Percentiles rank a stretch among this genome's conserved stretches.
These are phyloP conservation scores for Drosophila neonasuta DNA, from an alignment of 2,888 invertebrate genomes.

Conservation along the genomic window DNA sequence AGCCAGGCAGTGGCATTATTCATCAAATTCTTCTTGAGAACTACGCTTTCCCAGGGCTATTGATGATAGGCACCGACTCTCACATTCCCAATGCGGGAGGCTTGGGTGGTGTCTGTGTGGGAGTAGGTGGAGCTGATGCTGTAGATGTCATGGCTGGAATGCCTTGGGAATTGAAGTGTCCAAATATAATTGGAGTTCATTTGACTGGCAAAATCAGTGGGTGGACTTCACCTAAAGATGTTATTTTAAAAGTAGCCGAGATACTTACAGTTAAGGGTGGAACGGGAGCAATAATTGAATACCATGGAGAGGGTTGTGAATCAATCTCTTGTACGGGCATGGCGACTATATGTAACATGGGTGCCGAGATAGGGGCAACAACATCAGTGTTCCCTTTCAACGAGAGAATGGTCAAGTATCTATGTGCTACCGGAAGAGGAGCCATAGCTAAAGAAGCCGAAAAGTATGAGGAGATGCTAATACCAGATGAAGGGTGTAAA, in stretches of 20 bases:
- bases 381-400: constrained; percentile 99
- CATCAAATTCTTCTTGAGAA: constrained; percentile 99
- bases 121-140: constrained; percentile 99
- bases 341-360: constrained; percentile 99
- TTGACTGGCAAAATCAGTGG: constrained; percentile 96
- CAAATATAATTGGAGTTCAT: constrained; percentile 98
- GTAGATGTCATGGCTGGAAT: constrained; percentile 99
- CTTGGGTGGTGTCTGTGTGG: constrained; percentile 98
- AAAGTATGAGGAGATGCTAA: constrained; percentile 87
- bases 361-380: constrained; percentile 99
- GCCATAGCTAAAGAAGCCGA: constrained; percentile 89
- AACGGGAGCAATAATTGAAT: constrained; percentile 99
- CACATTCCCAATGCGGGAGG: constrained; percentile 99
- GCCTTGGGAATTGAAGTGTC: constrained; percentile 99
- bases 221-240: constrained; percentile 99
- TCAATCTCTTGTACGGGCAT: constrained; percentile 99
- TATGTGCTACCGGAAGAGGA: constrained; percentile 91
- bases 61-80: constrained; percentile 99
- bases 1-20: constrained; percentile 99
- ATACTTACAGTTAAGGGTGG: constrained; percentile 99
- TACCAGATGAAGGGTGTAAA: constrained; percentile 90
- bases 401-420: constrained; percentile 94
- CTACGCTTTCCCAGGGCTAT: constrained; percentile 98
- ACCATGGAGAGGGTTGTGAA: constrained; percentile 98
- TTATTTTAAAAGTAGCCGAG: constrained; percentile 97